phyloP scores from a whole-genome alignment of 2,888 invertebrate species.

The Pristionchus exspectatus region DNA sequence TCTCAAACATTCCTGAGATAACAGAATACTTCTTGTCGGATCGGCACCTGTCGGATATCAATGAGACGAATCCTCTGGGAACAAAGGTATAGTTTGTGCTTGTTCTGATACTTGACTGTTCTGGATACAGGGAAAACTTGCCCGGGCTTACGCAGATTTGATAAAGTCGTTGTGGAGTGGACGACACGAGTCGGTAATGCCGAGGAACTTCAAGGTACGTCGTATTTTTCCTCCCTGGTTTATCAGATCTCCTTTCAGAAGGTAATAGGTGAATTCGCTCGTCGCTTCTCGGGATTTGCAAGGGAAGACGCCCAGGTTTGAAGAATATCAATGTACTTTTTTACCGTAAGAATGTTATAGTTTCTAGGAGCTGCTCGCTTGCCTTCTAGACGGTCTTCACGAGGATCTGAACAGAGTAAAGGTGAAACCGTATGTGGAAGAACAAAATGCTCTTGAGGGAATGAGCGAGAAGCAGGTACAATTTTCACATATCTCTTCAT shows the following conservation, averaged over 20 bases:
- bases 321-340: too few relatives aligned
- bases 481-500: not conserved
- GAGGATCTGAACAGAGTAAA: constrained; percentile 83
- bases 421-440: constrained; percentile 83
- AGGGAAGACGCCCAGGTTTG: constrained; percentile 83
- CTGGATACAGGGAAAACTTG: constrained; percentile 81
- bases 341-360: too few relatives aligned
- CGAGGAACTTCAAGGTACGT: constrained; percentile 81
- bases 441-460: constrained; percentile 79
- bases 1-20: constrained; percentile 83
- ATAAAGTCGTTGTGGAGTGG: constrained; percentile 83
- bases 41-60: constrained; percentile 80
- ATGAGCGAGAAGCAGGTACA: constrained; percentile 58
- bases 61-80: constrained; percentile 82
- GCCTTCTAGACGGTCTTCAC: constrained; percentile 83
- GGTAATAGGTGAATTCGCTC: constrained; percentile 82
- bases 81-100: too few relatives aligned
- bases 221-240: not conserved
- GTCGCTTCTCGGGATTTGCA: constrained; percentile 83
- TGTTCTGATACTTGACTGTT: too few relatives aligned
- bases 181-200: constrained; percentile 80
- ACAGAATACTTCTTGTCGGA: constrained; percentile 82
- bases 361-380: constrained; percentile 82
- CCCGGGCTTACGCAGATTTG: constrained; percentile 81
- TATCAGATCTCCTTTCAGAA: constrained; percentile 58